phyloP scores from a whole-genome alignment of 2,113 vertebrate species.

The Microcebus lehilahytsara region DNA sequence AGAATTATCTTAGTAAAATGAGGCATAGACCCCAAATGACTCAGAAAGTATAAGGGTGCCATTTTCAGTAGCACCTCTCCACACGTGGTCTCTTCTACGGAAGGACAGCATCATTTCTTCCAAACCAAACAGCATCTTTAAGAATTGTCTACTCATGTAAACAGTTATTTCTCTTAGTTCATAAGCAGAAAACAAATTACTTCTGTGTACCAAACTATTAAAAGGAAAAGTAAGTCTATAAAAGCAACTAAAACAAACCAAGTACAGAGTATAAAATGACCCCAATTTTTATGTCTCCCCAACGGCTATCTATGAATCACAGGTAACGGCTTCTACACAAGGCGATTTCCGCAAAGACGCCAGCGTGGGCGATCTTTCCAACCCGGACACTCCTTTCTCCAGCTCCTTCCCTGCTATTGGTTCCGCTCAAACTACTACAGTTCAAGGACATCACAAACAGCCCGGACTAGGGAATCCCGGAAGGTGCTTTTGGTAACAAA shows the following conservation, averaged over 20 bases:
- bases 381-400: not conserved
- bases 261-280: conserved; percentile 9
- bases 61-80: not conserved
- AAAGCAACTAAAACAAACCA: not conserved
- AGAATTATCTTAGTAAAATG: not conserved
- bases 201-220: conserved; percentile 2
- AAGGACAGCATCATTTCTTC: not conserved
- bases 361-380: not conserved
- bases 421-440: not conserved
- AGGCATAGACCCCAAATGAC: not conserved
- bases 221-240: not conserved
- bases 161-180: not conserved
- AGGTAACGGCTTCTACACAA: not conserved
- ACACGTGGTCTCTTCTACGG: not conserved
- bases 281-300: not conserved
- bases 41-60: not conserved
- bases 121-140: not conserved
- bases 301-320: not conserved
- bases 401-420: not conserved
- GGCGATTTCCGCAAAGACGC: not conserved
- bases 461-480: not conserved
- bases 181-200: conserved; percentile 29
- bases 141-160: not conserved
- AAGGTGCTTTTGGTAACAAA: not conserved
- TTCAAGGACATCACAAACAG: not conserved